Evolutionary conservation across 2,888 invertebrate species (phyloP), one percentile per base, ranked within the genome.

Genomic region (Agrilus mali): DNA sequence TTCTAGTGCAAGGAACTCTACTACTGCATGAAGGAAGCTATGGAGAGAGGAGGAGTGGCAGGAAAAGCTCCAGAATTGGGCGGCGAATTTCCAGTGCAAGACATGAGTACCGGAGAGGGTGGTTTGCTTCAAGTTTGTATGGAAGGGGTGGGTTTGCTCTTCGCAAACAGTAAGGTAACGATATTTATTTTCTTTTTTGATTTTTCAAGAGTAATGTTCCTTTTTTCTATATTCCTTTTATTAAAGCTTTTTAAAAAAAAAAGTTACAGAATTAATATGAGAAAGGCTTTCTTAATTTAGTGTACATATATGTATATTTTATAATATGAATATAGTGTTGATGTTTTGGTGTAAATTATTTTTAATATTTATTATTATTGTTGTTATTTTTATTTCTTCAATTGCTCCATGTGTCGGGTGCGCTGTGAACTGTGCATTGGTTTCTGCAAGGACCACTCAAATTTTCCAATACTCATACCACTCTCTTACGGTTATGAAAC

Each of bases 51-150:
- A 42, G 85, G 86, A 0, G 78, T 84, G 40, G 75, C 79, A 13
- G 84, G 82, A 40, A 73, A 71, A 33, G 66, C 65, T 13, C 67
- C 82, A 2, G 86, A 86, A 59, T 71, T 86, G 40, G 90, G 90
- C 12, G 98, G 98, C 3, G 97, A 98, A 69, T 98, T 99, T 70
- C 97, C 97, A 4, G 89, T 98, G 32, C 95, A 96, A 67, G 97
- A 99, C 68, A 85, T 97, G 76, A 85, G 83, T 57, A 88, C 93
- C 8, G 95, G 95, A 40, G 95, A 97, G 70, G 97, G 97, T 47
- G 98, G 97, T 2, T 78, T 98, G 44, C 80, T 98, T 58, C 90
- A 90, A 77, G 96, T 97, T 66, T 96, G 97, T 79, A 93, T 98
- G 82, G 97, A 99, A 71, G 98, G 98, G 62, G 95, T 99, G 60